These are phyloP conservation scores for Platysternon megacephalum DNA, from an alignment of 2,113 vertebrate genomes.

Conservation along the genomic window DNA sequence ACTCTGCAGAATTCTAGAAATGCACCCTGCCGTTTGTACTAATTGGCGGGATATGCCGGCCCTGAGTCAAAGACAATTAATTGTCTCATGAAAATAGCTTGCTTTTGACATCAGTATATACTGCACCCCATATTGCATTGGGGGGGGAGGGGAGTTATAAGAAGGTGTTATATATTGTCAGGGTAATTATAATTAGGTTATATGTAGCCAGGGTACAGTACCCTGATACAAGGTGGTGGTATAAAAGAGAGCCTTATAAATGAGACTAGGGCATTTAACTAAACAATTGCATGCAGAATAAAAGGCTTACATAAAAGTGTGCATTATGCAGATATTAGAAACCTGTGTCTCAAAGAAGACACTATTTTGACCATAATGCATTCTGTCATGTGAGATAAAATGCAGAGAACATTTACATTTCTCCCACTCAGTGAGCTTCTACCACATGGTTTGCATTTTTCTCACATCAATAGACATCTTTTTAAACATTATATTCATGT, in stretches of 20 bases:
- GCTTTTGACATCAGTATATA: slow-evolving; percentile 80
- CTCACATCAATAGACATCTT: slow-evolving; percentile 83
- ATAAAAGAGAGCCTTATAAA: slow-evolving; percentile 70
- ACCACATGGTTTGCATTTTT: slow-evolving; percentile 76
- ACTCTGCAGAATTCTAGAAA: slow-evolving; percentile 78
- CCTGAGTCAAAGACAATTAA: slow-evolving; percentile 83
- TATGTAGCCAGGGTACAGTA: slow-evolving; percentile 76
- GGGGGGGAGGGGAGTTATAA: slow-evolving; percentile 58
- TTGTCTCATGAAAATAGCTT: slow-evolving; percentile 84
- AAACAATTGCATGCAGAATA: slow-evolving; percentile 71
- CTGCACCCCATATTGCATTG: slow-evolving; percentile 71
- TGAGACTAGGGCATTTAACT: slow-evolving; percentile 75
- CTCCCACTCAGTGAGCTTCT: slow-evolving; percentile 80
- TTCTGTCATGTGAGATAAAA: slow-evolving; percentile 85
- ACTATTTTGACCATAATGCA: slow-evolving; percentile 84
- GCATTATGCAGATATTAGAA: slow-evolving; percentile 76
- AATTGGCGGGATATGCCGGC: slow-evolving; percentile 83
- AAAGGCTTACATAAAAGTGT: slow-evolving; percentile 71
- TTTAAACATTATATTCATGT: slow-evolving; percentile 81
- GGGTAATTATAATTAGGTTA: slow-evolving; percentile 83
- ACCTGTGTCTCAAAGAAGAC: slow-evolving; percentile 75
- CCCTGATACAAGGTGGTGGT: slow-evolving; percentile 57
- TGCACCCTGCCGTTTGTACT: slow-evolving; percentile 82
- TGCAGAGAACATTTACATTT: slow-evolving; percentile 79
- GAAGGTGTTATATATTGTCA: slow-evolving; percentile 80